Base-by-base conservation (phyloP, 2,888 invertebrate genomes). In the Diogma glabrata region DNA sequence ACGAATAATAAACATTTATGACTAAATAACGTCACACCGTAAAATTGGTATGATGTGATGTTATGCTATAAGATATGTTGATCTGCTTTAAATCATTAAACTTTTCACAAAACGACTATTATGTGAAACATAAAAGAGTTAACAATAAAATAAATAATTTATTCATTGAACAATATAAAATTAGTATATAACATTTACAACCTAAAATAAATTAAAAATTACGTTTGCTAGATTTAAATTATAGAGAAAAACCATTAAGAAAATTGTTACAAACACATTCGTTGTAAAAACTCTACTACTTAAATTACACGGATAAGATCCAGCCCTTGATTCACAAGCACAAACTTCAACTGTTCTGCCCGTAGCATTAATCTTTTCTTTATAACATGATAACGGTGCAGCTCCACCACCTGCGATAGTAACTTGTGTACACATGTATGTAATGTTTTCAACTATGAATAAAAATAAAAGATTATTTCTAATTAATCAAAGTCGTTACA, bases 351-450 rank as follows among this genome's bases (percentile, higher is more conserved):
- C 65, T 50, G 71, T 67, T 58, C 71, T 69, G 14, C 73, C 74
- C 51, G 66, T 67, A 7, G 61, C 53, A 23, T 61, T 61, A 33
- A 43, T 28, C 17, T 76, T 74, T 53, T 81, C 74, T 46, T 70
- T 71, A 62, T 73, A 80, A 60, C 83, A 83, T 3, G 81, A 82
- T 50, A 67, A 72, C 4, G 70, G 75, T 50, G 75, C 72, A 1
- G 72, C 67, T 2, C 68, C 63, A 48, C 73, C 75, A 5, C 63
- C 62, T 8, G 65, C 62, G 51, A 75, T 69, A 30, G 77, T 70
- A 0, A 78, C 81, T 62, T 78, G 76, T 45, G 81, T 77, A 61
- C 83, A 83, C 78, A 82, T 76, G 58, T 80, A 79, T 0, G 83
- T 84, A 3, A 81, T 75, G 62, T 84, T 84, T 63, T 78, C 75